phyloP scores from a whole-genome alignment of 2,113 vertebrate genomes.

The Paradisaea rubra region DNA sequence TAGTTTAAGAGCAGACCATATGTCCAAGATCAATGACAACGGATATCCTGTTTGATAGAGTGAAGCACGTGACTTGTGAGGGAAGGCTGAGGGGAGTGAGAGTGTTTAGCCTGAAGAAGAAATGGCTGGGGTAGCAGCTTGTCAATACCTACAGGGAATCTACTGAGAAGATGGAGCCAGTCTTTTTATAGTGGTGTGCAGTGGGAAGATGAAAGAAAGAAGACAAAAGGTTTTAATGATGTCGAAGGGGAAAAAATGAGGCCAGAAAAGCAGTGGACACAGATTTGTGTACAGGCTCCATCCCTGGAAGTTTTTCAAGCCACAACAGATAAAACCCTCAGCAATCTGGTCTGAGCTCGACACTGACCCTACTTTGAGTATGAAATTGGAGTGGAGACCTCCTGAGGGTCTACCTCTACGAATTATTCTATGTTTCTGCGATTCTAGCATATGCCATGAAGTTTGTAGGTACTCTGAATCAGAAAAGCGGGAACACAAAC shows the following conservation, averaged over 20 bases:
- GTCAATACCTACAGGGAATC: background rate
- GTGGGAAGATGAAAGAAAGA: background rate
- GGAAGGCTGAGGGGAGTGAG: background rate
- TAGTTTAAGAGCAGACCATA: background rate
- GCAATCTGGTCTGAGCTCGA: background rate
- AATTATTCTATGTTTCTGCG: background rate
- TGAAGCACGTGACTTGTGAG: fast-evolving
- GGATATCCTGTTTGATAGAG: background rate
- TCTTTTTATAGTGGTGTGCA: background rate
- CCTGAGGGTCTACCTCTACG: background rate
- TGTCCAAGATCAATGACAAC: background rate
- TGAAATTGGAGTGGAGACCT: background rate
- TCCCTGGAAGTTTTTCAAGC: background rate
- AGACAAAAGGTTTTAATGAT: background rate
- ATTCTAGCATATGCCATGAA: background rate
- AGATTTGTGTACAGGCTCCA: background rate
- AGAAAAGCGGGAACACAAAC: background rate
- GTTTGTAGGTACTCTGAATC: background rate
- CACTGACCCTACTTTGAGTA: background rate
- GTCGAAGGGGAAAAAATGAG: background rate
- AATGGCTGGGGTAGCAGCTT: background rate
- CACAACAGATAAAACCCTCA: background rate
- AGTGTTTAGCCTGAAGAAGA: background rate
- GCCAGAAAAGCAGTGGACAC: background rate
- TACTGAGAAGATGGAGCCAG: background rate